These are phyloP conservation scores for Barbus barbus DNA, from an alignment of 2,113 vertebrate genomes.

Conservation along the genomic window DNA sequence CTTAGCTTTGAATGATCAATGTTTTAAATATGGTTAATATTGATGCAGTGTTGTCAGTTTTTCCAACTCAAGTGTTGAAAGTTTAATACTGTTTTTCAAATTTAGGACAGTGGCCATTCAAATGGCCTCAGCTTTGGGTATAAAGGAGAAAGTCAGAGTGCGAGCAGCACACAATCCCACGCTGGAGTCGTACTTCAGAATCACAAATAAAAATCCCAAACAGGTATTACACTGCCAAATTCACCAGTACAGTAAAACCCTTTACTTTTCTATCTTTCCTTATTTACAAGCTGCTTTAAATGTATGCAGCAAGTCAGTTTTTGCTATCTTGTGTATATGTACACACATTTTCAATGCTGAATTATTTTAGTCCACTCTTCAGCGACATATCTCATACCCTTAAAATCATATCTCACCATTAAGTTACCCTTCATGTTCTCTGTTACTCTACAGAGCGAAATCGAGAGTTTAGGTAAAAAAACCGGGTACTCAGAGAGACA, in stretches of 20 bases:
- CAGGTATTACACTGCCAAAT: conserved; percentile 75
- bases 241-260: conserved; percentile 9
- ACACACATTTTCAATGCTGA: background rate
- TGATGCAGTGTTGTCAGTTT: background rate
- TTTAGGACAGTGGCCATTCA: conserved; percentile 79
- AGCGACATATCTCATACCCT: background rate
- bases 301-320: background rate
- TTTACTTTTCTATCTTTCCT: background rate
- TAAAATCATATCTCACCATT: no score
- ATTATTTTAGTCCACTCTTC: background rate
- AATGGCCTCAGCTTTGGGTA: conserved; percentile 80
- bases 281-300: background rate
- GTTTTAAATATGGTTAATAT: background rate
- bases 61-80: background rate
- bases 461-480: conserved; percentile 73
- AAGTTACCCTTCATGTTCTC: background rate
- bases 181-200: conserved; percentile 82
- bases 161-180: conserved; percentile 76
- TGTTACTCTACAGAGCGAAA: conserved; percentile 60
- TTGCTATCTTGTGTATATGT: background rate
- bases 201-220: conserved; percentile 82
- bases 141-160: conserved; percentile 83
- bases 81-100: background rate
- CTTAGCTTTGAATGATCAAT: background rate
- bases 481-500: conserved; percentile 76